These are phyloP conservation scores for Drosophila nr. medialis DNA, from an alignment of 2,888 invertebrate species.

Conservation along the genomic window DNA sequence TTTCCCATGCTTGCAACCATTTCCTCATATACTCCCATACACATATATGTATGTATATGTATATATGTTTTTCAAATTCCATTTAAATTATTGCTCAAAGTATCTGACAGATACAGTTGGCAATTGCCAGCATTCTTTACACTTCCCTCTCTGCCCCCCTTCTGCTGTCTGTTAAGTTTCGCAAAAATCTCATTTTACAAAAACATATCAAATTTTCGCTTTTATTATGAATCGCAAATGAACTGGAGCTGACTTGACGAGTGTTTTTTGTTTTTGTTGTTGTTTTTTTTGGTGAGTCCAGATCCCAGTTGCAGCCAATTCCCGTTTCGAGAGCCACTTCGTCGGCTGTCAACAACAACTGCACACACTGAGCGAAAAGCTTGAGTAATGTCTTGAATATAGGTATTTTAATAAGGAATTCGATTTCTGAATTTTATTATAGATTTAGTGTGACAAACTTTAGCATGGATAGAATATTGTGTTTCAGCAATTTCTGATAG, in stretches of 20 bases:
- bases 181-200: slow-evolving; percentile 78
- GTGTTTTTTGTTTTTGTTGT: slow-evolving; percentile 18
- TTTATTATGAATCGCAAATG: slow-evolving; percentile 77
- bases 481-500: too few relatives aligned
- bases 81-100: slow-evolving; percentile 65
- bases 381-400: not conserved
- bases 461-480: not conserved
- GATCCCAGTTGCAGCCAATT: slow-evolving; percentile 35
- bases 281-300: slow-evolving; percentile 22
- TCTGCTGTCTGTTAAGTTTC: slow-evolving; percentile 50
- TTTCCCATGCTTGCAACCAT: slow-evolving; percentile 3
- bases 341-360: slow-evolving; percentile 6
- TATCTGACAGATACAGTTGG: slow-evolving; percentile 67
- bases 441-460: not conserved
- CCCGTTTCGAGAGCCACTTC: slow-evolving; percentile 35
- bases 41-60: not conserved
- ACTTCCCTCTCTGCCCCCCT: slow-evolving; percentile 1
- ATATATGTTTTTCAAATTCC: slow-evolving; percentile 21
- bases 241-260: slow-evolving; percentile 48
- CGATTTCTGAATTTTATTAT: not conserved
- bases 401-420: not conserved
- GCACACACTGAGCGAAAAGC: slow-evolving; percentile 33
- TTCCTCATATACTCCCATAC: slow-evolving; percentile 19
- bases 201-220: slow-evolving; percentile 76
- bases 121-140: slow-evolving; percentile 45